Conservation (phyloP, 2,888 invertebrate genomes). For the Pyrrhosoma nymphula region DNA sequence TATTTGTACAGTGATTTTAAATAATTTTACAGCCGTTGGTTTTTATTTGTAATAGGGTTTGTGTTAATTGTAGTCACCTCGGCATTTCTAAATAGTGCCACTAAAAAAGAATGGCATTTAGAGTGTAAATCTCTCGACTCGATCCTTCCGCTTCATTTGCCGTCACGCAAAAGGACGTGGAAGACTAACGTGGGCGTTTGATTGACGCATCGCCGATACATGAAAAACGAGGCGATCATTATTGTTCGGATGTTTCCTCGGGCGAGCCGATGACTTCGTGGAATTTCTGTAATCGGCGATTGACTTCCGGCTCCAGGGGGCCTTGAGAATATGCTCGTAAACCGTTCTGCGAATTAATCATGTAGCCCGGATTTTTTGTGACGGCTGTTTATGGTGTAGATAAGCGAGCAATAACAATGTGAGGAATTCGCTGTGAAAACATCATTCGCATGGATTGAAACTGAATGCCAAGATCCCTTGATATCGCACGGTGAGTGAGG, state of each 20-base stretch:
- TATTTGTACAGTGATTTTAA: no score
- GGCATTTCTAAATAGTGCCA: no score
- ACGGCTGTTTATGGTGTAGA: background rate
- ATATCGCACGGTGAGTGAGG: no score
- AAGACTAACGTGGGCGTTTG: background rate
- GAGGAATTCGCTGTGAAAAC: no score
- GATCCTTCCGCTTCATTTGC: background rate
- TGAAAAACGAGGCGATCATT: background rate
- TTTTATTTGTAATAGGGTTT: no score
- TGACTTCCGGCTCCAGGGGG: background rate
- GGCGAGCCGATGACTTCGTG: background rate
- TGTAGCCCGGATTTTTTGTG: background rate
- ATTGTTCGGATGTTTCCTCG: background rate
- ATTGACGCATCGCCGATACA: background rate
- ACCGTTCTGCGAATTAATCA: background rate
- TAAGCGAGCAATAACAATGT: no score
- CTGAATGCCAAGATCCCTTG: no score
- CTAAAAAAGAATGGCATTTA: no score
- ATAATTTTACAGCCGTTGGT: no score
- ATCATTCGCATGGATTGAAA: no score
- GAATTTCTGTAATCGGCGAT: background rate
- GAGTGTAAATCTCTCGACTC: background rate
- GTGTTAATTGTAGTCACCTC: no score
- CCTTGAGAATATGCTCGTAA: conserved; percentile 10
- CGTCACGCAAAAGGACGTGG: background rate